Percentiles rank a stretch among this genome's conserved stretches.
Conservation (phyloP, 1,140 invertebrate species). For the Streblospio benedicti region DNA sequence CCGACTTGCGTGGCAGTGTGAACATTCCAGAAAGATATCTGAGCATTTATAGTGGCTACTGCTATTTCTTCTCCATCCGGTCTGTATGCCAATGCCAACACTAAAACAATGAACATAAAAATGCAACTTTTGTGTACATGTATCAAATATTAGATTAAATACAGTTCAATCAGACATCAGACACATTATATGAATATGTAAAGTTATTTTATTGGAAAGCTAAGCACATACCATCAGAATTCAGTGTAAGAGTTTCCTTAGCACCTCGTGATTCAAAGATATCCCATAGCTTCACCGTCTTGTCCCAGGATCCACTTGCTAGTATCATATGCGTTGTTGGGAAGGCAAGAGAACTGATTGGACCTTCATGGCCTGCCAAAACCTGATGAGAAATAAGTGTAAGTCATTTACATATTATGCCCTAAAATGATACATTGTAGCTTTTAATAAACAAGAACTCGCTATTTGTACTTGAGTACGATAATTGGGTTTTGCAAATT, state of each 20-base stretch:
- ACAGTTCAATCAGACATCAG: neutral
- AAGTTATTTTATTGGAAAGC: neutral
- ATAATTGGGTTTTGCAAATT: too few species aligned
- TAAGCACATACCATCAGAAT: constrained; percentile 60
- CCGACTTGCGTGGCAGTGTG: constrained; percentile 61
- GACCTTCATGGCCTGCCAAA: constrained; percentile 83
- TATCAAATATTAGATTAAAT: neutral
- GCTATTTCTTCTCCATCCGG: constrained; percentile 85
- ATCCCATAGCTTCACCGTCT: constrained; percentile 85
- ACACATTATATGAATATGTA: neutral
- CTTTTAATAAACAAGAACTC: too few species aligned
- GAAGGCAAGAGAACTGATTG: constrained; percentile 74
- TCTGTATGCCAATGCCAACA: constrained; percentile 68
- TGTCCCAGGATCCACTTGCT: constrained; percentile 88
- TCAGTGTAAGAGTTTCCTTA: constrained; percentile 73
- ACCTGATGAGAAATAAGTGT: constrained; percentile 50
- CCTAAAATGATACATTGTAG: too few species aligned
- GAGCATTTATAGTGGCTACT: constrained; percentile 79
- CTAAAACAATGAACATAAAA: constrained; percentile 37
- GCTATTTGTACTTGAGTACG: too few species aligned
- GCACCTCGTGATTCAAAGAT: constrained; percentile 68
- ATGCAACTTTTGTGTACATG: neutral
- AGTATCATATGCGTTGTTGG: constrained; percentile 64
- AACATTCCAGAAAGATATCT: constrained; percentile 74
- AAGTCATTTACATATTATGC: too few species aligned